Conservation (phyloP, 2,113 vertebrate genomes). For the Anoura caudifer region DNA sequence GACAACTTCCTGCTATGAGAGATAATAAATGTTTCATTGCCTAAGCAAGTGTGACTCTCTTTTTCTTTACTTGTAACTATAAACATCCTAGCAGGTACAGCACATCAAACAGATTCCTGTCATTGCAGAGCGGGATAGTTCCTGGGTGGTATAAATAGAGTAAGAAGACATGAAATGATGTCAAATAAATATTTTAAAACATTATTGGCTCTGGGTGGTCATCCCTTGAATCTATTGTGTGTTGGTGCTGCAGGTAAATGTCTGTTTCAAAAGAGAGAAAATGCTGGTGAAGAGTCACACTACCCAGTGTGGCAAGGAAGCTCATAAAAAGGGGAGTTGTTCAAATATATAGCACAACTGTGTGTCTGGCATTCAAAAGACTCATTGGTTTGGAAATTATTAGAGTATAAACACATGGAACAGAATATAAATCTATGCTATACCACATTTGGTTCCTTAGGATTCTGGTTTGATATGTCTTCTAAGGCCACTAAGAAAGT, state of each 20-base stretch:
- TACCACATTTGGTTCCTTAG: not conserved
- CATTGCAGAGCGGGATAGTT: not conserved
- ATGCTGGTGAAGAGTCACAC: not conserved
- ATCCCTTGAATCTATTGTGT: not conserved
- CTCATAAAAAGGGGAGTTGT: not conserved
- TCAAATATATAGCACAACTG: not conserved
- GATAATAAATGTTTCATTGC: not conserved
- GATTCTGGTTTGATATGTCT: not conserved
- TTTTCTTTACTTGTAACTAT: not conserved
- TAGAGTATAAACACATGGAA: not conserved
- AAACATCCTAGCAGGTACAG: not conserved
- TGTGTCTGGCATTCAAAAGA: not conserved
- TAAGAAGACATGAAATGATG: not conserved
- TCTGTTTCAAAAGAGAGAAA: not conserved
- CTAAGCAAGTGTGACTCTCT: not conserved
- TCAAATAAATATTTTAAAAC: not conserved
- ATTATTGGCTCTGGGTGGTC: not conserved
- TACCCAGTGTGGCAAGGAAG: accelerated
- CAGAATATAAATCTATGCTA: not conserved
- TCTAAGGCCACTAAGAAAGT: not conserved
- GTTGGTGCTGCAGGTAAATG: not conserved
- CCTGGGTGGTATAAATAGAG: not conserved
- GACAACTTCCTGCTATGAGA: not conserved
- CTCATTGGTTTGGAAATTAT: not conserved
- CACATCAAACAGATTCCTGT: not conserved